Base-by-base conservation (phyloP, 2,888 invertebrate genomes). In the Parthenolecanium corni region DNA sequence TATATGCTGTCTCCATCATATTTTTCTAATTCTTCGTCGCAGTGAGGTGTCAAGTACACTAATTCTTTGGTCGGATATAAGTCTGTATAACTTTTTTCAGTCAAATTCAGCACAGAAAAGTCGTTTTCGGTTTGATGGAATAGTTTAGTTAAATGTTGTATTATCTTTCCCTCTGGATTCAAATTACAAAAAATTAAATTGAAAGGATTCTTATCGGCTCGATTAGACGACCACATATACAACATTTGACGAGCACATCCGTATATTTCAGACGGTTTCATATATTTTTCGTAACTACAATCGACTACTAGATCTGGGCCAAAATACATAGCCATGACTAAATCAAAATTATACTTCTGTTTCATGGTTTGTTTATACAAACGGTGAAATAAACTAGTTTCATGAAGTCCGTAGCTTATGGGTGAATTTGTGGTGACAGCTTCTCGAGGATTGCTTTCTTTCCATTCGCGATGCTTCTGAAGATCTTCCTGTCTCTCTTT, bases 401-500 rank as follows among this genome's bases (percentile, higher is more conserved):
- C 14, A 14, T n/a, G 2, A 4, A 63, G 38, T 12, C 46, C 44
- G 16, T 63, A 63, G 6, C n/a, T 3, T 0, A 36, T 9, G n/a
- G 49, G 23, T 18, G 58, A 49, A 16, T 11, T 38, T 3, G 58
- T 58, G 3, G 61, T 40, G 14, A 23, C 11, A 65, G 16, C 63
- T 61, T 25, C 65, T 9, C 4, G 4, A 6, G 9, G 9, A 31
- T 31, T 4, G 31, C 9, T 31, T 31, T 31, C 9, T 9, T 31
- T 31, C 31, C 9, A 4, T 31, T 31, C 31, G 4, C 9, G 4
- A 31, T 6, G 31, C 9, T 31, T 31, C 9, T 6, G 9, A 9
- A 6, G 9, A 4, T 4, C 31, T 4, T 31, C 31, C 9, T 69
- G 46, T 62, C 62, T 63, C 66, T 67, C 58, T 66, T 70, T 66